These are phyloP conservation scores for Eucriotettix oculatus DNA, from an alignment of 2,888 invertebrate genomes.

Conservation along the genomic window DNA sequence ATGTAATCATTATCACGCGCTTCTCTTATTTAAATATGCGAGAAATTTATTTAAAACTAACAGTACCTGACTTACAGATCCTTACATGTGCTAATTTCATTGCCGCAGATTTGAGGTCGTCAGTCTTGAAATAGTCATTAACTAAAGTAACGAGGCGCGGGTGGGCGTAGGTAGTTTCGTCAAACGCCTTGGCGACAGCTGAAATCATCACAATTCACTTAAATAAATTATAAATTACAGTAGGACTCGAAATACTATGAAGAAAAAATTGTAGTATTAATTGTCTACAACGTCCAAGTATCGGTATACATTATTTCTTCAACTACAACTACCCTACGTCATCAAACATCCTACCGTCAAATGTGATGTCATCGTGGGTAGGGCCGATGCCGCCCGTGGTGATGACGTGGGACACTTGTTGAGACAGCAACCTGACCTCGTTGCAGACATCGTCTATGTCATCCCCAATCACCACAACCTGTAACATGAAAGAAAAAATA, in stretches of 20 bases:
- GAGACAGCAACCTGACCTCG: conserved; percentile 43
- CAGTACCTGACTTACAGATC: neutral
- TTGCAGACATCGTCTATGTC: conserved; percentile 40
- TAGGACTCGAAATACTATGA: no score
- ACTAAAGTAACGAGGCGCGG: conserved; percentile 29
- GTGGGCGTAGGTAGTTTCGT: conserved; percentile 27
- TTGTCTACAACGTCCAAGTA: no score
- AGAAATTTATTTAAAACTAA: no score
- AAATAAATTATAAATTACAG: no score
- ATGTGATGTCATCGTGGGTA: conserved; percentile 63
- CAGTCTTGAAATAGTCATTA: conserved; percentile 25
- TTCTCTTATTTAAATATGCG: no score
- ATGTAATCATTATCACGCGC: no score
- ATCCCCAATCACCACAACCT: conserved; percentile 43
- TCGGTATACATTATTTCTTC: no score
- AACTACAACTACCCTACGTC: neutral
- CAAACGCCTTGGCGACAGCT: conserved; percentile 19
- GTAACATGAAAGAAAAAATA: neutral
- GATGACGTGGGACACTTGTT: conserved; percentile 43
- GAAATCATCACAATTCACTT: no score
- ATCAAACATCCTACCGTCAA: conserved; percentile 33
- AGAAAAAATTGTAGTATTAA: no score
- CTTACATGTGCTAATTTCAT: conserved; percentile 26
- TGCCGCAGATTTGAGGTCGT: conserved; percentile 24
- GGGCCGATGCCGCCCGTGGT: conserved; percentile 65